Percentiles rank a stretch among this genome's conserved stretches.
Conservation (phyloP, 2,797 vertebrate genomes). For the Allenopithecus nigroviridis region DNA sequence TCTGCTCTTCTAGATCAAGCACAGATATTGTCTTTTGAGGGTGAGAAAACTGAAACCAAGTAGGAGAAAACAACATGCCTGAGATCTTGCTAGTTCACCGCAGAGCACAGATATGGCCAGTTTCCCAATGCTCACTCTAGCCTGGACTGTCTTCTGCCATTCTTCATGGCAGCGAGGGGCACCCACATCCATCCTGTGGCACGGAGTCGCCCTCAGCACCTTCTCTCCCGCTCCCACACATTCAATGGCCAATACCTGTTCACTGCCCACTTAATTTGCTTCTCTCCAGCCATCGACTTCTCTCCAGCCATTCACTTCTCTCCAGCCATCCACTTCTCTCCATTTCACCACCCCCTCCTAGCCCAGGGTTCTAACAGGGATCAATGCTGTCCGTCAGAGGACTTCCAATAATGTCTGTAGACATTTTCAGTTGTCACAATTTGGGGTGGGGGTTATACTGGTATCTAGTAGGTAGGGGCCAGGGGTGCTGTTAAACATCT, state of each 20-base stretch:
- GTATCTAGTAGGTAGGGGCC: not conserved
- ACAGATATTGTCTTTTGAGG: not conserved
- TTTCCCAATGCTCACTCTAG: not conserved
- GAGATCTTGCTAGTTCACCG: not conserved
- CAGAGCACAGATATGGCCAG: not conserved
- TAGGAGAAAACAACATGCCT: not conserved
- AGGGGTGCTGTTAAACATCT: not conserved
- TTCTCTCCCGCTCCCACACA: fast-evolving
- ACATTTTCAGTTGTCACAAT: not conserved
- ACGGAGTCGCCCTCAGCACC: not conserved
- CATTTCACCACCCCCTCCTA: not conserved
- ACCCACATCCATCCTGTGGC: too few species aligned
- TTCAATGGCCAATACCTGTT: not conserved
- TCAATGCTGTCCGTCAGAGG: not conserved
- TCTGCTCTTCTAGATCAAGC: not conserved
- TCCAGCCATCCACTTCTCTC: not conserved
- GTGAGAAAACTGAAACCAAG: not conserved
- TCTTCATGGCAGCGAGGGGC: not conserved
- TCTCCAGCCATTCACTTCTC: not conserved
- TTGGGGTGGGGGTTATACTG: not conserved
- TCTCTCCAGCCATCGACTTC: not conserved
- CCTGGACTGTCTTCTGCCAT: not conserved
- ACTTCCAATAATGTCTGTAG: not conserved
- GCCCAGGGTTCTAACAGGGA: not conserved
- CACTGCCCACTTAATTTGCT: not conserved